These are phyloP conservation scores for Psephotus haematonotus DNA, from an alignment of 2,113 vertebrate species.

Conservation along the genomic window DNA sequence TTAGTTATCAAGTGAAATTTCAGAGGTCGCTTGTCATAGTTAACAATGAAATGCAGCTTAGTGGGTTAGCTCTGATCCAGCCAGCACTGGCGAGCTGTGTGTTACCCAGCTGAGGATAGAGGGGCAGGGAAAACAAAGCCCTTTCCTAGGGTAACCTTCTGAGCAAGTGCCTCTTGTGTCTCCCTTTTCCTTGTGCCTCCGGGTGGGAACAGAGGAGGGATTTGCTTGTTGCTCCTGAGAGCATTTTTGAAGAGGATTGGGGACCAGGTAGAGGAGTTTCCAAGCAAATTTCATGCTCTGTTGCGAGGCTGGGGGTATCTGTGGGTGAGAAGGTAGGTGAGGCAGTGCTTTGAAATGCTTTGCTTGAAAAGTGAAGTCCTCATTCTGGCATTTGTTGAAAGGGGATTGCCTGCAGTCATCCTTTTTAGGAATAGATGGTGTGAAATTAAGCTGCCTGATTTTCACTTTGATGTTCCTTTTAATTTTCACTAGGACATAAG, in stretches of 20 bases:
- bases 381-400: neutral
- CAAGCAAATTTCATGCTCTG: accelerated
- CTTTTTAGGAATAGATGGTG: neutral
- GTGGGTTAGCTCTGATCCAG: neutral
- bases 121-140: neutral
- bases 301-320: neutral
- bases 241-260: neutral
- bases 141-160: neutral
- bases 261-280: neutral
- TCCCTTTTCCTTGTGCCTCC: neutral
- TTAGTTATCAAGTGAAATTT: neutral
- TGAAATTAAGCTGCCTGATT: neutral
- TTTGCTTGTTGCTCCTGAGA: accelerated
- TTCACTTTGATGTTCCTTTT: neutral
- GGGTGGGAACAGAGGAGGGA: neutral
- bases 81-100: neutral
- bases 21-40: accelerated
- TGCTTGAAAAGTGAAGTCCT: neutral
- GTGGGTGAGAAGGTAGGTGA: neutral
- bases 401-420: neutral
- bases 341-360: neutral
- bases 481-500: neutral
- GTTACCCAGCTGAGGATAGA: neutral
- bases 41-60: no score
- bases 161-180: neutral